Base-by-base conservation (phyloP, 1,140 invertebrate genomes). In the Phthorimaea operculella region DNA sequence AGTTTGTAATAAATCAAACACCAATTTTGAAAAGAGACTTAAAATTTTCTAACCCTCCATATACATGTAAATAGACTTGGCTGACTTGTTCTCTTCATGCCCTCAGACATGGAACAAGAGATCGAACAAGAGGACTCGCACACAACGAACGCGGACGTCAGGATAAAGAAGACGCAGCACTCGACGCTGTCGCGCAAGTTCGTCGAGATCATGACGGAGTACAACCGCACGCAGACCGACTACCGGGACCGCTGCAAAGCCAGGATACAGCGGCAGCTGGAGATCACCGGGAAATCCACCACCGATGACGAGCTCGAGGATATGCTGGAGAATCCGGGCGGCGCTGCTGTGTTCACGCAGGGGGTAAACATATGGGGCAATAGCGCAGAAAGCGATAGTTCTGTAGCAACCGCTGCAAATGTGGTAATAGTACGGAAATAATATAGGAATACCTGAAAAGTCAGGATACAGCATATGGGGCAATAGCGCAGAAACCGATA, bases 191-290 rank as follows among this genome's bases (percentile, higher is more conserved):
- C 44, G 14, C 44, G 44, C 44, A 47, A 47, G 16, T 47, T 47
- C 44, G 44, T 47, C 44, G 44, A 47, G 44, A 17, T 47, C 8
- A 47, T 47, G 44, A 47, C 44, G n/a, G 44, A 47, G 44, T 47
- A 47, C 44, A 47, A 47, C 16, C 44, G 44, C 44, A 47, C 44
- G 44, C 44, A 47, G 44, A 47, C 44, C 14, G 44, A 47, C 44
- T 47, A 47, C 44, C 44, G 44, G 16, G 44, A 47, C 16, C 44
- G 44, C 14, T 47, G 44, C 44, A 47, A 47, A 17, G 44, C 44
- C 14, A 47, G 44, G 44, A 47, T 47, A 47, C 44, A 47, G 9
- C 12, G 44, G 44, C 44, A 47, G 44, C 44, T 47, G n/a, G 44
- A 47, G 44, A 47, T 47, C n/a, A 47, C 44, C 44, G 44, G 44